Conservation (phyloP, 2,888 invertebrate genomes). For the Tetranychus truncatus region DNA sequence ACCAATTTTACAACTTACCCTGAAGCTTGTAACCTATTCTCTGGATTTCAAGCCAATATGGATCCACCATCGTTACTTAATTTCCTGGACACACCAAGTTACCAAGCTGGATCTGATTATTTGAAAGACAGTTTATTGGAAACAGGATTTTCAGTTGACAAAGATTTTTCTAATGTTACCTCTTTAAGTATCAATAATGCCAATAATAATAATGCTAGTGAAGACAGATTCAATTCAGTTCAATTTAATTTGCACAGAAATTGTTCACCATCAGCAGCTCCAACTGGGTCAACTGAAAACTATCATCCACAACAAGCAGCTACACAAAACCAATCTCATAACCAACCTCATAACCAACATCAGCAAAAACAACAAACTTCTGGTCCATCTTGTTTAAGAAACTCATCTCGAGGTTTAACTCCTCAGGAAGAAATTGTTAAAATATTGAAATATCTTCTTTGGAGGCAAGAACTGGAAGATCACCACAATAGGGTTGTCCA, state of each 20-base stretch:
- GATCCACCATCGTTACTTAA: background rate
- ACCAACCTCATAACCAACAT: background rate
- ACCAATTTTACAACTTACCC: background rate
- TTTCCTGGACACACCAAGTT: background rate
- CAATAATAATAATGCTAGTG: background rate
- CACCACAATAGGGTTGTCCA: conserved; percentile 35
- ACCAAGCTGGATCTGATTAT: background rate
- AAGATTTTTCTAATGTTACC: too few species aligned
- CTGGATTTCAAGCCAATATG: background rate
- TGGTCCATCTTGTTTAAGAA: background rate
- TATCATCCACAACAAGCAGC: background rate
- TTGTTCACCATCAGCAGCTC: background rate
- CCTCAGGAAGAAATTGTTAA: conserved; percentile 36
- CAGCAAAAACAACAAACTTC: conserved; percentile 4
- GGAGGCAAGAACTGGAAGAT: conserved; percentile 36
- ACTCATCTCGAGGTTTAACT: background rate
- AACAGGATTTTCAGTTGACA: too few species aligned
- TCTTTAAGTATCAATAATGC: background rate
- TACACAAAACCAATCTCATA: background rate
- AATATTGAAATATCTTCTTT: conserved; percentile 35
- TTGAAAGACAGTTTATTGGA: too few species aligned
- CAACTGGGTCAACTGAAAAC: too few species aligned
- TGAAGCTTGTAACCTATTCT: background rate
- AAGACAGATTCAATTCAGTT: too few species aligned
- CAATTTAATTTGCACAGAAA: too few species aligned